Conservation (phyloP, 2,888 invertebrate species). For the Cremastinae sp. region DNA sequence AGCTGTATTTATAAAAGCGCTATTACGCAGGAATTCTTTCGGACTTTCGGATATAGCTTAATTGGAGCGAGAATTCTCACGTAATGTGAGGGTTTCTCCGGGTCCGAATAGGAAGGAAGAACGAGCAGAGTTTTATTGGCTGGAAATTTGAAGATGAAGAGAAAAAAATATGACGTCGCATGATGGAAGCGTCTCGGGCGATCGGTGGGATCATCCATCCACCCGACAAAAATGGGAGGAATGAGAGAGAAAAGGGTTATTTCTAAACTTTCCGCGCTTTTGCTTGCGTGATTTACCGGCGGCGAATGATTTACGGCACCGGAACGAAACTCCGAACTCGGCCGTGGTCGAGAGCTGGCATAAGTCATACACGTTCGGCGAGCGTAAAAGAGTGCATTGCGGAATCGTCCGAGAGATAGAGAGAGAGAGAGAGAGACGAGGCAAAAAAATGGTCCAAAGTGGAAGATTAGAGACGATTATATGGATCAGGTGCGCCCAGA, state of each 20-base stretch:
- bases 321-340: conserved; percentile 54
- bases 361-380: conserved; percentile 63
- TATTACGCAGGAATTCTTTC: conserved; percentile 40
- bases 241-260: conserved; percentile 18
- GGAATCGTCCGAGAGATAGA: conserved; percentile 57
- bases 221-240: conserved; percentile 1
- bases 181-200: conserved; percentile 48
- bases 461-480: conserved; percentile 81
- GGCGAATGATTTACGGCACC: conserved; percentile 75
- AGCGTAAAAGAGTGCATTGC: conserved; percentile 40
- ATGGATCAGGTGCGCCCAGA: conserved; percentile 76
- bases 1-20: conserved; percentile 22
- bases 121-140: conserved; percentile 54
- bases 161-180: neutral
- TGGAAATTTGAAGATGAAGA: conserved; percentile 3
- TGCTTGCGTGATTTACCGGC: conserved; percentile 73
- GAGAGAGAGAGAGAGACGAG: no score
- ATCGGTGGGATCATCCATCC: conserved; percentile 42
- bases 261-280: conserved; percentile 72
- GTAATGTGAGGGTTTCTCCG: conserved; percentile 47
- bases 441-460: conserved; percentile 75
- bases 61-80: conserved; percentile 51
- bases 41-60: conserved; percentile 47
- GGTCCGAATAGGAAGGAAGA: conserved; percentile 4
- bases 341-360: conserved; percentile 40